Evolutionary conservation across 2,113 vertebrate species (phyloP), one percentile per base, ranked within the genome.

Genomic region (Aramus guarauna): DNA sequence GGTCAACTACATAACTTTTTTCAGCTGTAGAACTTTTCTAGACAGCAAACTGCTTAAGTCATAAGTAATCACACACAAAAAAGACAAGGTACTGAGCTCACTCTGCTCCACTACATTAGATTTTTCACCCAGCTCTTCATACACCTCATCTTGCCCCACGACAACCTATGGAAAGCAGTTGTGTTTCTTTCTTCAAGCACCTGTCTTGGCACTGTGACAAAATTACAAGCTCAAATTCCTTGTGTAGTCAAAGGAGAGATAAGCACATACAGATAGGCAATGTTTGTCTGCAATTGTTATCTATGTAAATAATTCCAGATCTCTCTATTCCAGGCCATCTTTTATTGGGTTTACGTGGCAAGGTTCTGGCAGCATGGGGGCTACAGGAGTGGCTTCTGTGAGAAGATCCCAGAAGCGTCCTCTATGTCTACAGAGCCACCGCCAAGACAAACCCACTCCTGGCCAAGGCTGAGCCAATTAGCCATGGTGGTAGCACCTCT

Each of bases 401-500:
- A 79, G 45, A 66, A 80, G 67, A 26, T 30, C 24, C 10, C 24
- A 56, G 43, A 63, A 79, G 29, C 30, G 30, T 24, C 4, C 3
- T 36, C 19, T 9, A 1, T 15, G 14, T 23, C 19, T 0, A 43
- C 10, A n/a, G 11, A 47, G 32, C 6, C 45, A 75, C 6, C 11
- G n/a, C 23, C 36, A 67, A 48, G 48, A 74, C 0, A 4, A 43
- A 60, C 22, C 16, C 3, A 4, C 21, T 1, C 1, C 34, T 22
- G 30, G 30, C 24, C 45, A 72, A 68, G 17, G 6, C 27, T 15
- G 15, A 81, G 43, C 4, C 59, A 8, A 45, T 19, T 0, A 0
- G 23, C 4, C 3, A 58, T 0, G 3, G 34, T 15, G 12, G 21
- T 0, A 53, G 8, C 1, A 5, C 5, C 45, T 67, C 30, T 75